Evolutionary conservation across 53 echinoderm and acorn worm genomes (phyloP).

Genomic region (Actinopyga echinites): DNA sequence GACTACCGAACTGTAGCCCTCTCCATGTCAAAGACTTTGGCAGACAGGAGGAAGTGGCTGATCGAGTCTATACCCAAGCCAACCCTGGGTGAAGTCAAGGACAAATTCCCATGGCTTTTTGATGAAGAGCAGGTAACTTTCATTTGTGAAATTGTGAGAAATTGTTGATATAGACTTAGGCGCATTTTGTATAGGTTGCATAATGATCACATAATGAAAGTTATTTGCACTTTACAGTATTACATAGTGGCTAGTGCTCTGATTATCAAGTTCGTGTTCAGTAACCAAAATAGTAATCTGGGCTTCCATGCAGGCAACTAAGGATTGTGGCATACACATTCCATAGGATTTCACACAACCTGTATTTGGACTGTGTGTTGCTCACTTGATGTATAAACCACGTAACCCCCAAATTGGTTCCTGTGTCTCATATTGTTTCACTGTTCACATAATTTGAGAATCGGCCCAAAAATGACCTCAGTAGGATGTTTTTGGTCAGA

Average conservation of each 20-base stretch:
- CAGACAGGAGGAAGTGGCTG: conserved; percentile 36
- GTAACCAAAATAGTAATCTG: neutral
- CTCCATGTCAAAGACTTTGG: conserved; percentile 41
- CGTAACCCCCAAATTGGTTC: no score
- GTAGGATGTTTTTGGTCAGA: no score
- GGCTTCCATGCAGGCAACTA: neutral
- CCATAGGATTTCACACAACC: no score
- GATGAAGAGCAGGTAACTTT: conserved; percentile 46
- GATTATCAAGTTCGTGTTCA: neutral
- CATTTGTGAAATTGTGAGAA: neutral
- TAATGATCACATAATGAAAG: no score
- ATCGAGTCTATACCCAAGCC: conserved; percentile 7
- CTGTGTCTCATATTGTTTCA: no score
- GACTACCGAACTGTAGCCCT: conserved; percentile 11
- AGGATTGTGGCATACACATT: neutral
- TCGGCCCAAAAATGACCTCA: no score
- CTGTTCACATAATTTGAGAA: no score
- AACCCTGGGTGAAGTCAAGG: conserved; percentile 24
- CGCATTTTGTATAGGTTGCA: no score
- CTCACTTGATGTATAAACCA: no score
- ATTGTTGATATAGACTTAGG: neutral
- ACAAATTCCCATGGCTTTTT: conserved; percentile 53
- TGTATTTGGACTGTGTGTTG: no score
- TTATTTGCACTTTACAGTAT: no score
- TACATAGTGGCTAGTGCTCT: neutral